Evolutionary conservation across 2,797 vertebrate species (phyloP).

Genomic region (Helostoma temminkii): DNA sequence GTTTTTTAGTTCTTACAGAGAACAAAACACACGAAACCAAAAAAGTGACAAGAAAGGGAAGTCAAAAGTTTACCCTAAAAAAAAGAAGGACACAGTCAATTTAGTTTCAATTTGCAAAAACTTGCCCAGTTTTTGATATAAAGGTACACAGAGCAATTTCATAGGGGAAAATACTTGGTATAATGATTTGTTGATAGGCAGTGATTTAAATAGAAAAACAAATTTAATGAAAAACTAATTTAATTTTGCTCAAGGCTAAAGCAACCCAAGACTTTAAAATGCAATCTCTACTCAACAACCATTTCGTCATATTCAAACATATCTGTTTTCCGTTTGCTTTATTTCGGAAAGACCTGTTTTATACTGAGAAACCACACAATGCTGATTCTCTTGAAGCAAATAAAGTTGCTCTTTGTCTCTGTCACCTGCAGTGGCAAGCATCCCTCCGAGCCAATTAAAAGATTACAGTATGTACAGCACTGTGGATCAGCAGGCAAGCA

Average conservation of each 20-base stretch:
- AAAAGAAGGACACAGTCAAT: conserved; percentile 5
- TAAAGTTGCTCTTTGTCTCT: conserved; percentile 25
- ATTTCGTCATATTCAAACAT: conserved; percentile 12
- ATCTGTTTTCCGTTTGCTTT: conserved; percentile 28
- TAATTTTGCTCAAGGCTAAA: conserved; percentile 42
- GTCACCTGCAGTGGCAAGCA: neutral
- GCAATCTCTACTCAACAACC: conserved; percentile 16
- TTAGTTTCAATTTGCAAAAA: conserved; percentile 1
- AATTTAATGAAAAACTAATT: conserved; percentile 54
- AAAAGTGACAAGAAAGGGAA: conserved; percentile 14
- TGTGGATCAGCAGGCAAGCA: conserved; percentile 28
- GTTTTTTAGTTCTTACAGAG: conserved; percentile 8
- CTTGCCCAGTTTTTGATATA: conserved; percentile 1
- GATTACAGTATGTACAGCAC: conserved; percentile 20
- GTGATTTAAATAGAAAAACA: conserved; percentile 48
- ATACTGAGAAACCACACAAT: neutral
- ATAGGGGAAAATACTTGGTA: conserved; percentile 20
- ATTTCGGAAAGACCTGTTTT: conserved; percentile 14
- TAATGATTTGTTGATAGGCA: conserved; percentile 44
- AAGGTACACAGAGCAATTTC: conserved; percentile 18
- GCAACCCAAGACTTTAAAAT: conserved; percentile 32
- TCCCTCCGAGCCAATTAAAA: conserved; percentile 60
- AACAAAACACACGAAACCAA: conserved; percentile 40
- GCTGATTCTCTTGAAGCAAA: conserved; percentile 13
- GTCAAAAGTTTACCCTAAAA: conserved; percentile 19